Evolutionary conservation across 2,113 vertebrate species (phyloP), one percentile per base, ranked within the genome.

Genomic region (Phaethornis superciliosus): DNA sequence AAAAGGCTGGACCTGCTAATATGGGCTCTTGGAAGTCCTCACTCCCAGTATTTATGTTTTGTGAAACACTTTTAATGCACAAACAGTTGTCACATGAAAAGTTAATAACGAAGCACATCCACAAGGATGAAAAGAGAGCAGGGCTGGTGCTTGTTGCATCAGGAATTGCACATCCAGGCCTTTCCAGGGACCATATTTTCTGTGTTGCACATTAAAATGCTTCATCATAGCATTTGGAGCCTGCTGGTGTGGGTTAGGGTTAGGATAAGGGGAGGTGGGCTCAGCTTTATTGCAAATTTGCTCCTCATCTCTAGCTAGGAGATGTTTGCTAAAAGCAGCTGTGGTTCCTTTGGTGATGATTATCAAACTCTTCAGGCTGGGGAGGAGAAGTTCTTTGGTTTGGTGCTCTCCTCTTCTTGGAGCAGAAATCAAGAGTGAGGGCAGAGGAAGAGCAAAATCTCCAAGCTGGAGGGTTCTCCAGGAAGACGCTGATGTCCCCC

Each of bases 61-160:
- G 91, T 75, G 95, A 95, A 94, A 88, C 84, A 80, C 84, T 85
- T 95, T 85, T 95, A 95, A 74, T 94, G 85, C 65, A 68, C 93
- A 95, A 97, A 97, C 97, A 98, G 97, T 97, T 97, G 97, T 93
- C 94, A 90, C 96, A 97, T 98, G 88, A 98, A 98, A 98, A 98
- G 96, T 97, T 97, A 98, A 98, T 98, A 96, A 91, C 89, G 88
- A 95, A 94, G 81, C 70, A 76, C 89, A 83, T 96, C 94, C 88
- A 89, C 6, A 40, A 96, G 93, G 96, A 96, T 95, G 89, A 95
- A 85, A 95, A 97, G 96, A 95, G 96, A 93, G 71, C 9, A 7
- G 64, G 51, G 63, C 76, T 87, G 94, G 82, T 94, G 95, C 85
- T 93, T n/a, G 2, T 85, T 88, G 69, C 22, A 20, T 89, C 91